Evolutionary conservation across 1,140 invertebrate species (phyloP).

Genomic region (Drosophila fuyamai): DNA sequence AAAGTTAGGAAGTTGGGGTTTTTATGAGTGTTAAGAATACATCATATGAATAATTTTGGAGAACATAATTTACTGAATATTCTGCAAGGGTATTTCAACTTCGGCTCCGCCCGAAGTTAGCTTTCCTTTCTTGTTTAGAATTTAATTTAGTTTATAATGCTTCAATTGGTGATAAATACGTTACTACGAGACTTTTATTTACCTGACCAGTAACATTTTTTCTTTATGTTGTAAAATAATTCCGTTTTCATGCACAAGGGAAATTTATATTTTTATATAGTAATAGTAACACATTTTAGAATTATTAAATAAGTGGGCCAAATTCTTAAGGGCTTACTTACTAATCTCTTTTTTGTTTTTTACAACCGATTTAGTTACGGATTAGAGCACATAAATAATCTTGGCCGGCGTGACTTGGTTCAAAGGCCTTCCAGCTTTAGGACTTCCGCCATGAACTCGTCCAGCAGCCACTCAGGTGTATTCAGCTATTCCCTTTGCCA

Average conservation of each 20-base stretch:
- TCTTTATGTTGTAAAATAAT: too few relatives aligned
- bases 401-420: conserved; percentile 10
- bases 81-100: too few relatives aligned
- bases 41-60: too few relatives aligned
- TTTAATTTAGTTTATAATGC: conserved; percentile 31
- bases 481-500: conserved; percentile 37
- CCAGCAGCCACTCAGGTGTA: conserved; percentile 36
- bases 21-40: too few relatives aligned
- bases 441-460: conserved; percentile 18
- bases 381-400: conserved; percentile 16
- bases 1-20: too few relatives aligned
- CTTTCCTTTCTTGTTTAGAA: too few relatives aligned
- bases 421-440: conserved; percentile 39
- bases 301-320: not conserved
- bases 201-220: not conserved
- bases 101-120: too few relatives aligned
- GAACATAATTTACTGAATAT: too few relatives aligned
- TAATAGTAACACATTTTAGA: not conserved
- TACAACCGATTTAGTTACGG: not conserved
- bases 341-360: conserved; percentile 1
- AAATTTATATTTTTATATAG: too few relatives aligned
- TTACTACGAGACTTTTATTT: not conserved
- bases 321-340: not conserved
- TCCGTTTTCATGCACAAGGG: too few relatives aligned
- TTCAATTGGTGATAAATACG: conserved; percentile 5